A percentile compares a stretch with the other conserved stretches of the same genome.
phyloP scores from a whole-genome alignment of 2,888 invertebrate genomes.

The Himalopsyche kuldschensis region DNA sequence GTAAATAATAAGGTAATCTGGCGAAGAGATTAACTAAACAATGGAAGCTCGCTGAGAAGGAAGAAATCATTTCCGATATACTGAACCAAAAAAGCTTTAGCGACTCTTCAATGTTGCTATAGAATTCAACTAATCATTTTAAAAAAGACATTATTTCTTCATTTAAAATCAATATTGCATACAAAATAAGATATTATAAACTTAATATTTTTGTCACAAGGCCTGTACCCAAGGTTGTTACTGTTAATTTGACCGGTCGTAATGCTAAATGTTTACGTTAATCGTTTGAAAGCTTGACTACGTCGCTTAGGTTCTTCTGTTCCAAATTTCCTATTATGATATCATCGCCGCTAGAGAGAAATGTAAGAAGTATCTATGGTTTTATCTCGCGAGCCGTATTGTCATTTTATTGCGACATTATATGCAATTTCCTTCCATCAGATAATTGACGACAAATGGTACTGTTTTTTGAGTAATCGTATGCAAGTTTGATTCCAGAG shows the following conservation, averaged over 20 bases:
- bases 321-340: conserved; percentile 1
- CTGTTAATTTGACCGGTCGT: too few relatives aligned
- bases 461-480: background rate
- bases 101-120: background rate
- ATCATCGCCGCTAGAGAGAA: conserved; percentile 21
- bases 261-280: too few relatives aligned
- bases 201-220: too few relatives aligned
- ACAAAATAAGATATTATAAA: too few relatives aligned
- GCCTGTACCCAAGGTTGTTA: too few relatives aligned
- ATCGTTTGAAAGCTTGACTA: background rate
- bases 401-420: conserved; percentile 33
- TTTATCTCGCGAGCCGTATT: conserved; percentile 25
- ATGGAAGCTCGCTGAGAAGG: conserved; percentile 23
- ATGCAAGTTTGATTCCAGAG: too few relatives aligned
- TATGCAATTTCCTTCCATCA: conserved; percentile 26
- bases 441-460: conserved; percentile 14
- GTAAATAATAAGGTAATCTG: conserved; percentile 36
- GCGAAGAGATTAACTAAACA: conserved; percentile 33
- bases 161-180: too few relatives aligned
- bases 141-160: too few relatives aligned
- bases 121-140: too few relatives aligned
- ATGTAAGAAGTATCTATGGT: conserved; percentile 11
- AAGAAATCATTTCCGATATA: background rate
- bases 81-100: background rate
- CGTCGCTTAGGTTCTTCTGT: background rate